Evolutionary conservation across 37 sponge, comb jelly and placozoan species (phyloP).

Genomic region (Dysidea cf. avara): DNA sequence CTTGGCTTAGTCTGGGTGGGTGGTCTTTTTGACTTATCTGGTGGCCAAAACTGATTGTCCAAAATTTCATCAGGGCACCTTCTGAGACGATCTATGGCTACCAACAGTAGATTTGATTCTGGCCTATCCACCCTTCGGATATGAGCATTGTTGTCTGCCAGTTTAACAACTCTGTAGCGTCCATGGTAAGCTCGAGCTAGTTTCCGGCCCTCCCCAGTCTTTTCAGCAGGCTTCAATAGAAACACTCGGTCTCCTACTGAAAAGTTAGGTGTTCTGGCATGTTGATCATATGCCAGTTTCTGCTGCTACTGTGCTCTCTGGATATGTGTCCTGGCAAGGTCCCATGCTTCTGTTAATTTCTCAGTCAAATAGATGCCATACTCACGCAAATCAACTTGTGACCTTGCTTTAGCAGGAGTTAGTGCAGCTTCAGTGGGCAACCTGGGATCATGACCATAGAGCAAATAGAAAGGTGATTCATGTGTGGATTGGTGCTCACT

Average conservation of each 20-base stretch:
- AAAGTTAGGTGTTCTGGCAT: slow-evolving; percentile 3
- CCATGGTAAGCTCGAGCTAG: too few relatives aligned
- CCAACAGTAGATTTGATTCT: slow-evolving; percentile 12
- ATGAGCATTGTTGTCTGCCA: slow-evolving; percentile 18
- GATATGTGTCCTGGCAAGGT: slow-evolving; percentile 3
- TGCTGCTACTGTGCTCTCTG: slow-evolving; percentile 39
- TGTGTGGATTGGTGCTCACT: slow-evolving; percentile 10
- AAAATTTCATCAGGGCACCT: too few relatives aligned
- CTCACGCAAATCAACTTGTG: not conserved
- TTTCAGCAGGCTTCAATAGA: slow-evolving; percentile 44
- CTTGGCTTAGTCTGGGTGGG: too few relatives aligned
- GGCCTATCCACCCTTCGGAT: too few relatives aligned
- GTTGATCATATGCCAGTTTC: slow-evolving; percentile 30
- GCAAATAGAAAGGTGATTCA: slow-evolving; percentile 33
- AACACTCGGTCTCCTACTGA: slow-evolving; percentile 39
- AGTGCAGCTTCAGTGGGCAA: slow-evolving; percentile 18
- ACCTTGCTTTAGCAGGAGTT: not conserved
- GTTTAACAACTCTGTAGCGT: slow-evolving; percentile 28
- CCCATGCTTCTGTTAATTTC: slow-evolving; percentile 20
- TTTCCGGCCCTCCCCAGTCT: too few relatives aligned
- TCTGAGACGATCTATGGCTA: slow-evolving; percentile 36
- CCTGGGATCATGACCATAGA: slow-evolving; percentile 30
- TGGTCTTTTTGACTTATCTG: too few relatives aligned
- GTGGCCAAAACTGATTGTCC: too few relatives aligned
- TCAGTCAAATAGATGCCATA: not conserved